Base-by-base conservation (phyloP, 2,888 invertebrate species). In the Eupeodes latifasciatus region DNA sequence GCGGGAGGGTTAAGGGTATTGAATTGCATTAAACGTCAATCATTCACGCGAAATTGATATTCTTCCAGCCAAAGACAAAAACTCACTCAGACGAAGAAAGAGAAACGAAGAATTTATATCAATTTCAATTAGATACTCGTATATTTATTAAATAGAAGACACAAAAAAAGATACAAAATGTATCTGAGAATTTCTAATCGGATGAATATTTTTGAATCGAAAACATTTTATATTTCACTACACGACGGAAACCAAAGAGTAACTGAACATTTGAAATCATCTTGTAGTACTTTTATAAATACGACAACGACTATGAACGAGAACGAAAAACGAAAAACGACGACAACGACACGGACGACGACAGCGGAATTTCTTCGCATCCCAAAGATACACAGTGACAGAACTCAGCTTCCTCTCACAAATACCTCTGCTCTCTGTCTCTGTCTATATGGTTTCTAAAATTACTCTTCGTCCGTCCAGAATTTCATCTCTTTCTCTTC, bases 181-280 rank as follows among this genome's bases (percentile, higher is more conserved):
- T 84, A 88, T 88, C 72, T 64, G 27, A 77, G 53, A 40, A 40
- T 40, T 53, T 44, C 72, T 40, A 49, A 66, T 5, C 66, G 66
- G 47, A 47, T 27, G 27, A 49, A 82, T 72, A 34, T 7, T 57
- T n/a, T 55, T 55, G 53, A 79, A 62, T 40, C 59, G 44, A 72
- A 76, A 66, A 77, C 85, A 89, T 72, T 40, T 40, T 9, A 7
- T 82, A 89, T 91, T 91, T 90, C 77, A 74, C 90, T 27, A 57
- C 92, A 92, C 92, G 91, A 91, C 91, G 91, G 92, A 92, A 92
- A 91, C 92, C 92, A 92, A 92, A 93, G 93, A 93, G 92, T 91
- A 92, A 93, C 93, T 93, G 92, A 93, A 91, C 91, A 91, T 91
- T 92, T 92, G 91, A 91, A 90, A 90, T 91, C 91, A 91, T 90